Base-by-base conservation (phyloP, 2,797 vertebrate genomes). In the Acomys russatus region DNA sequence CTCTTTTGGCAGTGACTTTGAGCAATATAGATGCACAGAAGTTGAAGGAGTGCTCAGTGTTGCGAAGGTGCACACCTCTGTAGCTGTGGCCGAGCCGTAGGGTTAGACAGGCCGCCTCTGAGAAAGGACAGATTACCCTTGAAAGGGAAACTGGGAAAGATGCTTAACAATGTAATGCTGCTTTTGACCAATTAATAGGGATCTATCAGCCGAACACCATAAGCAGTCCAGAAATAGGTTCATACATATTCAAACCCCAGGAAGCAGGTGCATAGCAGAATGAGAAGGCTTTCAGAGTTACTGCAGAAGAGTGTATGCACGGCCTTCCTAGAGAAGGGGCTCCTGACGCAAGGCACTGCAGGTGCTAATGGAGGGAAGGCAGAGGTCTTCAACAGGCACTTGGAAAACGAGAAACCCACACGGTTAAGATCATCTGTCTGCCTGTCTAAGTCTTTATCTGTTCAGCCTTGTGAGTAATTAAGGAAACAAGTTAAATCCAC, bases 141-240 rank as follows among this genome's bases (percentile, higher is more conserved):
- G 28, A 90, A 63, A 94, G 76, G 85, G 30, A 94, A 92, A 59
- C 54, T 92, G 28, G 63, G 90, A 73, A 92, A 22, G 44, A 44
- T 4, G 44, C 44, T 44, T 44, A 44, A 44, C 44, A 44, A 44
- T 44, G 44, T 44, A 35, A 51, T 85, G 30, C 14, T 93, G 90
- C 87, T 70, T 20, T 59, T n/a, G 73, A 17, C 61, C 88, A 88
- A 63, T 82, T 49, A 25, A 88, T 73, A 49, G 59, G 80, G 66
- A 54, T 63, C 49, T 59, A 64, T 66, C 49, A 93, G 7, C 33
- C 17, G 92, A 80, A 86, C 18, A 78, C 38, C 14, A 14, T 20
- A 61, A 56, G 33, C 17, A 82, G 11, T 82, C 54, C 20, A 51
- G 73, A 95, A 90, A 70, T 30, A 51, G 63, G 22, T 14, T 83